Conservation (phyloP, 2,888 invertebrate species). For the Leucoma salicis region DNA sequence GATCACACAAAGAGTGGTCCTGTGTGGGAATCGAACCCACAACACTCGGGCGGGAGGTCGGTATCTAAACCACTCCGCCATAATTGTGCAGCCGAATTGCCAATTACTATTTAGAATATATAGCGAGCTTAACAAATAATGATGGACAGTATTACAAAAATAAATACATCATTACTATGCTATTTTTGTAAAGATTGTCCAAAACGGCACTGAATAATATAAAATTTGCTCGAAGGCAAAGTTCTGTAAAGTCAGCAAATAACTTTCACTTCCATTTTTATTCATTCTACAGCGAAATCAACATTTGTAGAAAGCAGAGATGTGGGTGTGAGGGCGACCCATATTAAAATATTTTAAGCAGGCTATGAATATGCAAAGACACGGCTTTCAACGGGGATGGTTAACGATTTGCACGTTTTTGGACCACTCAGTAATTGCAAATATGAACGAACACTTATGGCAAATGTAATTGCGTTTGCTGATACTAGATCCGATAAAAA, state of each 20-base stretch:
- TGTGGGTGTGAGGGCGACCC: conserved; percentile 63
- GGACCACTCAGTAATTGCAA: conserved; percentile 79
- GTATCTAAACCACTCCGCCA: too few relatives aligned
- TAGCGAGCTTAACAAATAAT: too few relatives aligned
- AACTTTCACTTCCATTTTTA: conserved; percentile 43
- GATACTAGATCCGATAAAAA: conserved; percentile 59
- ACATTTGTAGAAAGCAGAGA: conserved; percentile 73
- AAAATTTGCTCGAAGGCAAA: conserved; percentile 18
- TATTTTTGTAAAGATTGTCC: not conserved
- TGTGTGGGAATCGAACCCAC: too few relatives aligned
- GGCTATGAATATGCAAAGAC: conserved; percentile 81
- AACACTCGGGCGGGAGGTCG: too few relatives aligned
- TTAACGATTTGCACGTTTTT: conserved; percentile 82
- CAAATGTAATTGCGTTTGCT: conserved; percentile 76
- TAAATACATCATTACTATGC: not conserved
- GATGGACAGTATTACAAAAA: too few relatives aligned
- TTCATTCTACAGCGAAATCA: conserved; percentile 59
- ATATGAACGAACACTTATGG: conserved; percentile 79
- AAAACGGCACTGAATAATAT: conserved; percentile 12
- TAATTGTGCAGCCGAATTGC: too few relatives aligned
- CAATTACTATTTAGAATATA: too few relatives aligned
- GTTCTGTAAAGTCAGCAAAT: conserved; percentile 18
- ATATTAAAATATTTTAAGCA: conserved; percentile 81
- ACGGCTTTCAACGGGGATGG: conserved; percentile 70
- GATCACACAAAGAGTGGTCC: too few relatives aligned